phyloP scores from a whole-genome alignment of 2,888 invertebrate genomes.

The Drosophila nr. fundita region DNA sequence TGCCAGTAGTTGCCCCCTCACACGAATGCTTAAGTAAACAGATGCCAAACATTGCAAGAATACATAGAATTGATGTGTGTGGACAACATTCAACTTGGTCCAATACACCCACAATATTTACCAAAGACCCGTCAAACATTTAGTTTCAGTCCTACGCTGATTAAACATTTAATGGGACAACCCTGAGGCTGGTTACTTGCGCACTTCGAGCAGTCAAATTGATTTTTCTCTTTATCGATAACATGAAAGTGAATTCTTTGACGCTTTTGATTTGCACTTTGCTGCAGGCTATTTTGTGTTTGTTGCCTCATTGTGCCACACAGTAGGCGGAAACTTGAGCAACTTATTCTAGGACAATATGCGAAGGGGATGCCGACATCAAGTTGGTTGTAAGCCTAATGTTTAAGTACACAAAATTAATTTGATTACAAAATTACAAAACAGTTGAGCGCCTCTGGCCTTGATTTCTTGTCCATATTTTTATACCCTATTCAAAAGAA shows the following conservation, averaged over 20 bases:
- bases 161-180: constrained; percentile 68
- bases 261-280: constrained; percentile 45
- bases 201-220: constrained; percentile 3
- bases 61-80: constrained; percentile 32
- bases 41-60: constrained; percentile 25
- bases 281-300: constrained; percentile 31
- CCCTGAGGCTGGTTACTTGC: constrained; percentile 11
- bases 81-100: constrained; percentile 18
- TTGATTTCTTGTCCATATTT: constrained; percentile 32
- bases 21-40: constrained; percentile 25
- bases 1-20: constrained; percentile 16
- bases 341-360: neutral
- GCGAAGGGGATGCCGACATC: constrained; percentile 7
- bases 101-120: constrained; percentile 56
- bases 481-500: neutral
- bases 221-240: constrained; percentile 27
- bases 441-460: constrained; percentile 40
- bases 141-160: constrained; percentile 50
- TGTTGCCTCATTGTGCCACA: constrained; percentile 18
- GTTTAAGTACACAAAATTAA: constrained; percentile 70
- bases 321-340: constrained; percentile 4
- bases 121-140: constrained; percentile 65
- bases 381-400: constrained; percentile 36
- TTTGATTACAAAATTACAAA: constrained; percentile 69
- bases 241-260: constrained; percentile 48